Evolutionary conservation across 2,113 vertebrate species (phyloP), one percentile per base, ranked within the genome.

Genomic region (Speoplatyrhinus poulsoni): DNA sequence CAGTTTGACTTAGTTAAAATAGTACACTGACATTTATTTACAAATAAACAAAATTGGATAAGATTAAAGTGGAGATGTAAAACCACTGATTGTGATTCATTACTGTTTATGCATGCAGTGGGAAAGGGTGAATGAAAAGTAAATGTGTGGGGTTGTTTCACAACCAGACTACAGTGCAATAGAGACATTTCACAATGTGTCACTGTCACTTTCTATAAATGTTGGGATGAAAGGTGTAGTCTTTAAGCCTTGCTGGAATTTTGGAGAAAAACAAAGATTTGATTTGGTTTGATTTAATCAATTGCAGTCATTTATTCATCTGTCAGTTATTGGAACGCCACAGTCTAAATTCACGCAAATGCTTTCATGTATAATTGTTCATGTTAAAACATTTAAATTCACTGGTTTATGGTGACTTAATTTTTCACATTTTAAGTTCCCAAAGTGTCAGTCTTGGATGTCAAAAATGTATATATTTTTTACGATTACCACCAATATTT

Each of bases 21-120:
- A 83, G 70, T 82, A 89, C 82, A 87, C 86, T 90, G 86, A 89
- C 80, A 85, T 91, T 91, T 68, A 74, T 87, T 88, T 85, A 81
- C 72, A 86, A 77, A 76, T 78, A 71, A 81, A 86, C 73, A 79
- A 78, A 79, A 79, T 75, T 80, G 64, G 60, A 65, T 75, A 58
- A 56, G 49, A 62, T 72, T 26, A 60, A 69, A 41, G 49, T 33
- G 6, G 52, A 75, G 62, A 81, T 41, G 70, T 64, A 69, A 77
- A 12, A 10, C 55, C 70, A 69, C 73, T 62, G 60, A 71, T 47
- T 73, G 61, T 78, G 55, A 53, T 62, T 17, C 36, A 57, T 59
- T 36, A 76, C 53, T 72, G 67, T 77, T 72, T 6, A 49, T n/a
- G 17, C 67, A 60, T 70, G 72, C 59, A 83, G 75, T 79, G 76